These are phyloP conservation scores for Clunio marinus DNA, from an alignment of 2,888 invertebrate species.

Conservation along the genomic window DNA sequence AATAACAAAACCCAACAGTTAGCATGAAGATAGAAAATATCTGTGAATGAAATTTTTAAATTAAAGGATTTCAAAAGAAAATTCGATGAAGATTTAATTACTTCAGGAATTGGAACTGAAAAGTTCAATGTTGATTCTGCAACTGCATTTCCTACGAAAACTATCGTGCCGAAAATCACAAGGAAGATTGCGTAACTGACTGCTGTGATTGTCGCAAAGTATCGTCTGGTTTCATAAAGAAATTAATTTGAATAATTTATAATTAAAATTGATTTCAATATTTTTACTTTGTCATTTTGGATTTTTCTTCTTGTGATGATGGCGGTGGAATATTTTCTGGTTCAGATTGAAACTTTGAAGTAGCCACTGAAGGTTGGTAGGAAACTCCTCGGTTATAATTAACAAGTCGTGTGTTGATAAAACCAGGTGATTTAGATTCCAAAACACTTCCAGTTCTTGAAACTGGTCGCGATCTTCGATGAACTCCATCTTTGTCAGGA, in stretches of 20 bases:
- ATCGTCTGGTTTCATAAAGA: constrained; percentile 52
- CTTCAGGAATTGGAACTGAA: constrained; percentile 51
- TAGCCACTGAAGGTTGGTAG: constrained; percentile 21
- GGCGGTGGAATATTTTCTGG: constrained; percentile 53
- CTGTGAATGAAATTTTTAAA: constrained; percentile 48
- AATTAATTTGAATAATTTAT: neutral
- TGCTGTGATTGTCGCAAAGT: constrained; percentile 59
- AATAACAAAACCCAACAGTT: constrained; percentile 57
- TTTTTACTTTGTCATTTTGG: constrained; percentile 51
- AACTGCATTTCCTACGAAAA: constrained; percentile 61
- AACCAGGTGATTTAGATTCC: constrained; percentile 22
- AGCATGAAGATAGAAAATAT: constrained; percentile 60
- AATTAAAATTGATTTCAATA: neutral
- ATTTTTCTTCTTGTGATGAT: constrained; percentile 53
- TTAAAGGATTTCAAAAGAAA: constrained; percentile 37
- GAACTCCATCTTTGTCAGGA: neutral
- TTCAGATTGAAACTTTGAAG: neutral
- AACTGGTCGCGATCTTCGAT: constrained; percentile 11
- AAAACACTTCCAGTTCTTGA: constrained; percentile 21
- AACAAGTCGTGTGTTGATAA: constrained; percentile 24
- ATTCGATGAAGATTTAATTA: constrained; percentile 8
- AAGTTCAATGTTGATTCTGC: too few relatives aligned
- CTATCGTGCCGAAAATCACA: constrained; percentile 62
- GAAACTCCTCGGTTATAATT: constrained; percentile 27
- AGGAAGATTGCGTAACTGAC: constrained; percentile 65